A percentile compares a stretch with the other conserved stretches of the same genome.
phyloP scores from a whole-genome alignment of 1,140 invertebrate genomes.

The Calosoma granatense region DNA sequence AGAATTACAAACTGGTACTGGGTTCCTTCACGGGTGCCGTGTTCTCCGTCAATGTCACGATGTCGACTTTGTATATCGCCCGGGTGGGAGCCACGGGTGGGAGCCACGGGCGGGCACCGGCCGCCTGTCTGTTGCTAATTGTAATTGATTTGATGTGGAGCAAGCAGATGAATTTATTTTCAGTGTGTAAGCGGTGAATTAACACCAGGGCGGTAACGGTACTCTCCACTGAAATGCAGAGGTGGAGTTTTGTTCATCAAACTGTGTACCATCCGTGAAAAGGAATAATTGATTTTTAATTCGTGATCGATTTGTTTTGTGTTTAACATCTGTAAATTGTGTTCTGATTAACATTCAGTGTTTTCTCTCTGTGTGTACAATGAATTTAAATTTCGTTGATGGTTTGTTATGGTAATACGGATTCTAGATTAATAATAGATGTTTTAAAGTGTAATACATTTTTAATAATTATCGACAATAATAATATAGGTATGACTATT shows the following conservation, averaged over 20 bases:
- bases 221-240: neutral
- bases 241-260: neutral
- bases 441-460: too few relatives aligned
- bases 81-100: neutral
- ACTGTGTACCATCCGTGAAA: too few relatives aligned
- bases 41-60: neutral
- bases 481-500: too few relatives aligned
- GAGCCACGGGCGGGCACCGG: too few relatives aligned
- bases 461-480: too few relatives aligned
- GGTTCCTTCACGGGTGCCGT: neutral
- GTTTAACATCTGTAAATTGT: neutral
- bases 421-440: too few relatives aligned
- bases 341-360: neutral
- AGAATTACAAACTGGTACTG: slow-evolving; percentile 2
- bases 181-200: neutral
- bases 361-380: neutral
- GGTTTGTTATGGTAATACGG: too few relatives aligned
- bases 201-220: neutral
- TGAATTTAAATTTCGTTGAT: too few relatives aligned
- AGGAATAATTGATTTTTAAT: too few relatives aligned
- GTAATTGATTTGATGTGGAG: slow-evolving; percentile 2
- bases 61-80: neutral
- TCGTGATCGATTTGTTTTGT: too few relatives aligned
- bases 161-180: slow-evolving; percentile 5
- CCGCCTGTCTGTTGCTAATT: neutral